Conservation (phyloP, 2,113 vertebrate species). For the Strix uralensis region DNA sequence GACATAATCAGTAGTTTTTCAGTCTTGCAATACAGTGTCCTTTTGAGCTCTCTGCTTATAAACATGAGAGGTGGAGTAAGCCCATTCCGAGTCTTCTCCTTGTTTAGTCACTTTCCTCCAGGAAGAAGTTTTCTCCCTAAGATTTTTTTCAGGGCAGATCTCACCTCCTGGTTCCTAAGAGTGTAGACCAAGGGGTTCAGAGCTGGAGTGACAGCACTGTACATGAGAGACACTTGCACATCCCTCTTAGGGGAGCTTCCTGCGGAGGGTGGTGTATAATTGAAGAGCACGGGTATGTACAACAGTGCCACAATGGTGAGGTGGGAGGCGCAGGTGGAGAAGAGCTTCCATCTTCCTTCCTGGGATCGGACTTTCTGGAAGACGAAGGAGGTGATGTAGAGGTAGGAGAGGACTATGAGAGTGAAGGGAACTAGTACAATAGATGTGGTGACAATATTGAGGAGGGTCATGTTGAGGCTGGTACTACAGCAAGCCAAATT, state of each 20-base stretch:
- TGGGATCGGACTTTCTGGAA: no score
- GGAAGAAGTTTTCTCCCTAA: background rate
- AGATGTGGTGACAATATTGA: background rate
- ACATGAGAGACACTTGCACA: background rate
- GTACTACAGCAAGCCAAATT: background rate
- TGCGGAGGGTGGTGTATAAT: background rate
- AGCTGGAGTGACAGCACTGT: background rate
- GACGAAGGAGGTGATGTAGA: no score
- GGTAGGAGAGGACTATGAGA: no score
- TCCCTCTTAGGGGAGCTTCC: background rate
- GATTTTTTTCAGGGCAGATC: background rate
- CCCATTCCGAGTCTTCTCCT: background rate
- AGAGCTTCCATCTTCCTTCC: no score
- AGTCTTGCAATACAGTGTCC: background rate
- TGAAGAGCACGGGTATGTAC: background rate
- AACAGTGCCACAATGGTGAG: background rate
- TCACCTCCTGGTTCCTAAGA: constrained; percentile 60
- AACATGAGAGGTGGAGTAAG: background rate
- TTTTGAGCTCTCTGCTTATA: background rate
- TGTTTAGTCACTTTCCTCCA: background rate
- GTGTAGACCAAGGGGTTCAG: constrained; percentile 60
- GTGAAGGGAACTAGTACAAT: background rate
- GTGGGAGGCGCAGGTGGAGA: no score
- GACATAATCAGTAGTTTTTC: background rate
- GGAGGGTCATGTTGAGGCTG: background rate